A percentile compares a stretch with the other conserved stretches of the same genome.
Evolutionary conservation across 2,797 vertebrate genomes (phyloP).

Genomic region (Cyprinodon diabolis): DNA sequence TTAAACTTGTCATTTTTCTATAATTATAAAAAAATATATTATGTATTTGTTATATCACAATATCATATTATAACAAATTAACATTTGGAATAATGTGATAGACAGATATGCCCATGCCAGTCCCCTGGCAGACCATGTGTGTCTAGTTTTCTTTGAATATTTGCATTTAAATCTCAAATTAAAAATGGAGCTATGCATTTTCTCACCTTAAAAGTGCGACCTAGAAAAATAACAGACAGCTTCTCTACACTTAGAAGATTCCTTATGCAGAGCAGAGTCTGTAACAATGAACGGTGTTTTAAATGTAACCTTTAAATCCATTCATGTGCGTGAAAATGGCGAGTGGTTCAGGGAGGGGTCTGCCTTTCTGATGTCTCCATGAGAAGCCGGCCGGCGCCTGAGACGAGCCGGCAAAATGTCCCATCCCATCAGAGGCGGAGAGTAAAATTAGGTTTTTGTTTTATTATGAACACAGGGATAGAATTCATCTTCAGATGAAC

Average conservation of each 20-base stretch:
- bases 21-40: not conserved
- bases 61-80: too few relatives aligned
- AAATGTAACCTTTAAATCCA: rapidly evolving
- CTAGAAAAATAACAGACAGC: conserved; percentile 2
- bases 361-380: conserved; percentile 40
- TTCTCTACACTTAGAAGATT: not conserved
- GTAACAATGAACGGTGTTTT: not conserved
- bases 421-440: conserved; percentile 1
- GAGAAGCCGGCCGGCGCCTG: conserved; percentile 52
- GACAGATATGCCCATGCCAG: not conserved
- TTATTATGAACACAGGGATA: not conserved
- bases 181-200: not conserved
- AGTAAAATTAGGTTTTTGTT: not conserved
- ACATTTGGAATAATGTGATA: not conserved
- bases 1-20: not conserved
- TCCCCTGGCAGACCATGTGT: not conserved
- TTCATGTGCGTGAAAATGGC: conserved; percentile 15
- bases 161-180: not conserved
- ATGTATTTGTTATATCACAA: too few relatives aligned
- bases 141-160: not conserved
- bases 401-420: conserved; percentile 16
- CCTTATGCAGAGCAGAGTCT: not conserved
- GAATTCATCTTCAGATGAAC: not conserved
- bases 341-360: conserved; percentile 71
- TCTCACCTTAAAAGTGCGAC: not conserved